phyloP scores from a whole-genome alignment of 2,797 vertebrate species.

The Sciaenops ocellatus region DNA sequence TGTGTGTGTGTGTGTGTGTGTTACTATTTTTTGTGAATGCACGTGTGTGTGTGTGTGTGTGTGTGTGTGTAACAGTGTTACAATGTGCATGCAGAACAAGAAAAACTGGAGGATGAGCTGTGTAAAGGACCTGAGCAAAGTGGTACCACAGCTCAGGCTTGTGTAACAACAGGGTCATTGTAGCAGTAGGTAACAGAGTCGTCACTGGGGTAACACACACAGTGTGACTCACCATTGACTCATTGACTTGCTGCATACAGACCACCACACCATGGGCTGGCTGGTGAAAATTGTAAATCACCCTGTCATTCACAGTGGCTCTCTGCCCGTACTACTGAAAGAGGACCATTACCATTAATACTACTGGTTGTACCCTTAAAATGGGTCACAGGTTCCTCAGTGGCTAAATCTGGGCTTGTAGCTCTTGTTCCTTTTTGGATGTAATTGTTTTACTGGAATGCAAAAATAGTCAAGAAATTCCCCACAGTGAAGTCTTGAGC shows the following conservation, averaged over 20 bases:
- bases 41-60: conserved; percentile 18
- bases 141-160: conserved; percentile 50
- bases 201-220: conserved; percentile 67
- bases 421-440: background rate
- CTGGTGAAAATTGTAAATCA: conserved; percentile 69
- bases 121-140: conserved; percentile 37
- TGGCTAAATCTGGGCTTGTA: conserved; percentile 37
- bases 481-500: conserved; percentile 1
- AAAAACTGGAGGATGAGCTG: conserved; percentile 33
- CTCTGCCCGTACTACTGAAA: conserved; percentile 45
- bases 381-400: conserved; percentile 35
- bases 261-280: conserved; percentile 51
- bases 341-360: conserved; percentile 40
- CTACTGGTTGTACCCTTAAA: conserved; percentile 32
- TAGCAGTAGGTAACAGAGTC: conserved; percentile 63
- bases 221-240: conserved; percentile 70
- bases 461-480: conserved; percentile 19
- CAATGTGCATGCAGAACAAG: conserved; percentile 1
- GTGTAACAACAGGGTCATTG: conserved; percentile 70
- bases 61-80: background rate
- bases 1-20: background rate
- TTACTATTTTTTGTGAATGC: conserved; percentile 6
- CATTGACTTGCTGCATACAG: conserved; percentile 66
- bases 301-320: conserved; percentile 55
- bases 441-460: conserved; percentile 5